These are phyloP conservation scores for Caretta caretta DNA, from an alignment of 2,113 vertebrate species.

Conservation along the genomic window DNA sequence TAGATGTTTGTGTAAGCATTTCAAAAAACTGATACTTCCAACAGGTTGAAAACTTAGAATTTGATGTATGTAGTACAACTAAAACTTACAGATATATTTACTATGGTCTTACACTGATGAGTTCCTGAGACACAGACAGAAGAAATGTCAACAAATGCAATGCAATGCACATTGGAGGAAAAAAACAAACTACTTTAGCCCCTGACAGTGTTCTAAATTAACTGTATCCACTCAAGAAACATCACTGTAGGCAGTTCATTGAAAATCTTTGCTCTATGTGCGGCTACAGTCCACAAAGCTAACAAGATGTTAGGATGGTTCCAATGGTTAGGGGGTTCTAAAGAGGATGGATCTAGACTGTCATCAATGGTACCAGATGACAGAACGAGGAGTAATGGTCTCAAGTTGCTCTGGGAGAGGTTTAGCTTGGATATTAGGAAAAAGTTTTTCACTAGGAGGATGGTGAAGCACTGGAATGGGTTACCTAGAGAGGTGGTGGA, in stretches of 20 bases:
- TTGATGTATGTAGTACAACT: not conserved
- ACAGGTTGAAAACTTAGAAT: not conserved
- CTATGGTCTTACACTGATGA: not conserved
- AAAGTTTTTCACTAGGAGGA: no score
- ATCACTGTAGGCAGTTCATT: not conserved
- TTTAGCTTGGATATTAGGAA: no score
- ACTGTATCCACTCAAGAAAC: not conserved
- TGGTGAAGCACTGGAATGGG: no score
- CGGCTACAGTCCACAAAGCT: not conserved
- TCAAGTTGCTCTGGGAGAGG: no score
- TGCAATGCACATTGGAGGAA: not conserved
- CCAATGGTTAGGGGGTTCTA: no score
- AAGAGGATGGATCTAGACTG: no score
- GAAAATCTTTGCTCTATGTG: not conserved
- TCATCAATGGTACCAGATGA: no score
- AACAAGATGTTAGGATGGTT: not conserved
- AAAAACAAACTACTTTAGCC: not conserved
- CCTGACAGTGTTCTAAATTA: not conserved
- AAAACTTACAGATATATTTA: not conserved
- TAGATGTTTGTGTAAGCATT: not conserved
- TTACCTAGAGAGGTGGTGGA: no score
- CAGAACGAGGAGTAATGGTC: no score
- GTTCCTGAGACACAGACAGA: not conserved
- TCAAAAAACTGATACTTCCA: not conserved
- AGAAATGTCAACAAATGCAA: not conserved